Base-by-base conservation (phyloP, 2,888 invertebrate species). In the Eurois occulta region DNA sequence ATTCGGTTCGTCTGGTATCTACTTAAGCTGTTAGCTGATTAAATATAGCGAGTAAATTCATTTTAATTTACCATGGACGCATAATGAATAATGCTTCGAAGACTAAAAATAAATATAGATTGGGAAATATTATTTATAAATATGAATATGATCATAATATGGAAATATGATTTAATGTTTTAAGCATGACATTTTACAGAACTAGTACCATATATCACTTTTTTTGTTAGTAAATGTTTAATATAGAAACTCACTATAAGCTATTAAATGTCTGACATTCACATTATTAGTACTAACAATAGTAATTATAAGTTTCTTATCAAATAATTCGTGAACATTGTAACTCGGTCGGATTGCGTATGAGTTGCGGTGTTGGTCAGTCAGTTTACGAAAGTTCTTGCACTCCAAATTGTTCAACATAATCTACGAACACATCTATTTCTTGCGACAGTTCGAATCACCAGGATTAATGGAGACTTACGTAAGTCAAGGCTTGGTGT, bases 241-340 rank as follows among this genome's bases (percentile, higher is more conserved):
- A 62, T 74, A 21, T 55, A 38, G 52, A 55, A 86, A 48, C 18
- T 13, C n/a, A 71, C 69, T 41, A 7, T 32, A 35, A 55, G 8
- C 52, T n/a, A 67, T 62, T 58, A 48, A 72, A 73, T 65, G n/a
- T 72, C 43, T 55, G 64, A 55, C 73, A 81, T 77, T 81, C 68
- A 65, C 64, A 77, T 80, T 86, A 86, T 75, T 82, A 84, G 85
- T 77, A 85, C 64, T 65, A 71, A 79, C 75, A 80, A 78, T 75
- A 81, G 86, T 77, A 86, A 89, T 88, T 87, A 88, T 87, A 90
- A 86, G 88, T 89, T 89, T 90, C 89, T 88, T 88, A 88, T 87
- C 85, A 91, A 92, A 91, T 90, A 81, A 91, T 86, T 86, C 89
- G 89, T 91, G 90, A 89, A 91, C 78, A 85, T 78, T 80, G 74